Percentiles rank a stretch among this genome's conserved stretches.
Conservation (phyloP, 2,797 vertebrate species). For the Odontamblyopus lacepedii region DNA sequence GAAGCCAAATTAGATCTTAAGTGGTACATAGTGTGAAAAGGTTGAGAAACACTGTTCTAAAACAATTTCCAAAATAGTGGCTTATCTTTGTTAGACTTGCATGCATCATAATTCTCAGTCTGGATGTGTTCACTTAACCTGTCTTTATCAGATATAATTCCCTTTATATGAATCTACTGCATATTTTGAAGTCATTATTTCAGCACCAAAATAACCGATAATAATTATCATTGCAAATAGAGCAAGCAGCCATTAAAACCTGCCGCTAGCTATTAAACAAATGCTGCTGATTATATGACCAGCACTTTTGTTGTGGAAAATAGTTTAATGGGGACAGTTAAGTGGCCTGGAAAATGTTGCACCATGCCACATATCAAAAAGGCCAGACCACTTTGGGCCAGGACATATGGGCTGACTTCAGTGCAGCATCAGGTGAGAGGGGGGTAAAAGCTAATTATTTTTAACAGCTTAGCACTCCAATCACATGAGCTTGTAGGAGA, state of each 20-base stretch:
- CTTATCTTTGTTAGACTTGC: no score
- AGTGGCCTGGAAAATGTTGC: constrained; percentile 62
- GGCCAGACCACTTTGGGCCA: constrained; percentile 39
- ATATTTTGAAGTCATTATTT: constrained; percentile 9
- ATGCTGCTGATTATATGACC: constrained; percentile 44
- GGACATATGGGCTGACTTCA: constrained; percentile 38
- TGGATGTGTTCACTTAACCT: constrained; percentile 16
- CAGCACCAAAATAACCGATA: background rate
- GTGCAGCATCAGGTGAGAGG: constrained; percentile 39
- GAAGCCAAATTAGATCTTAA: no score
- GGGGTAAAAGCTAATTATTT: constrained; percentile 84
- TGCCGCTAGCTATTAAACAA: constrained; percentile 44
- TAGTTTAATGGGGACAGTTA: constrained; percentile 53
- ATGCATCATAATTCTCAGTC: background rate
- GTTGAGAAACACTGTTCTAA: no score
- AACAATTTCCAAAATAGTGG: no score
- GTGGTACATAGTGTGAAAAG: no score
- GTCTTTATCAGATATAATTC: background rate
- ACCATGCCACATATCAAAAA: constrained; percentile 48
- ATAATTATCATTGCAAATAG: constrained; percentile 27
- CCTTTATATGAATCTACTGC: background rate
- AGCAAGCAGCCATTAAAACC: constrained; percentile 32
- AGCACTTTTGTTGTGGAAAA: constrained; percentile 53
- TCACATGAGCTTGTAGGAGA: constrained; percentile 80
- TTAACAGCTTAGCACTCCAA: constrained; percentile 87